Percentiles rank a stretch among this genome's conserved stretches.
Evolutionary conservation across 2,888 invertebrate species (phyloP).

Genomic region (Chironomus riparius): DNA sequence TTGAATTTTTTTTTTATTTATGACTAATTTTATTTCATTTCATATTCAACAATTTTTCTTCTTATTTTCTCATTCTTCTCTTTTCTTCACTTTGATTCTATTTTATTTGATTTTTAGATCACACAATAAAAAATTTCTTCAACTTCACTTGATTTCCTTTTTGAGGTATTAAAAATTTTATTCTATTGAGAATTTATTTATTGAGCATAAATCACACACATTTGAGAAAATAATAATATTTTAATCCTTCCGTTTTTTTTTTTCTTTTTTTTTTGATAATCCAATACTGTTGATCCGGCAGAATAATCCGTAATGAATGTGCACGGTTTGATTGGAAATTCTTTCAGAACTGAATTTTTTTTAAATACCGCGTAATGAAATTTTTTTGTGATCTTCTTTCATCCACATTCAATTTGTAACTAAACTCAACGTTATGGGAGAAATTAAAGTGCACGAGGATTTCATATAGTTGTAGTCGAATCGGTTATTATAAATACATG

Average conservation of each 20-base stretch:
- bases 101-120: not conserved
- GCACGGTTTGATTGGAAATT: not conserved
- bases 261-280: not conserved
- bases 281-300: not conserved
- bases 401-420: too few relatives aligned
- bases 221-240: too few relatives aligned
- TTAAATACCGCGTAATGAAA: too few relatives aligned
- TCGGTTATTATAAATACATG: not conserved
- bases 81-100: not conserved
- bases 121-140: not conserved
- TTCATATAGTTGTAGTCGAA: not conserved
- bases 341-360: not conserved
- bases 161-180: not conserved
- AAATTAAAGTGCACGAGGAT: not conserved
- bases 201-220: too few relatives aligned
- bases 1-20: not conserved
- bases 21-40: slow-evolving; percentile 9
- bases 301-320: too few relatives aligned
- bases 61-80: not conserved
- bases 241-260: too few relatives aligned
- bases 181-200: not conserved
- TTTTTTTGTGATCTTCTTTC: too few relatives aligned
- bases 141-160: not conserved
- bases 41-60: not conserved
- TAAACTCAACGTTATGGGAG: not conserved